Base-by-base conservation (phyloP, 2,888 invertebrate genomes). In the Cephonodes hylas region DNA sequence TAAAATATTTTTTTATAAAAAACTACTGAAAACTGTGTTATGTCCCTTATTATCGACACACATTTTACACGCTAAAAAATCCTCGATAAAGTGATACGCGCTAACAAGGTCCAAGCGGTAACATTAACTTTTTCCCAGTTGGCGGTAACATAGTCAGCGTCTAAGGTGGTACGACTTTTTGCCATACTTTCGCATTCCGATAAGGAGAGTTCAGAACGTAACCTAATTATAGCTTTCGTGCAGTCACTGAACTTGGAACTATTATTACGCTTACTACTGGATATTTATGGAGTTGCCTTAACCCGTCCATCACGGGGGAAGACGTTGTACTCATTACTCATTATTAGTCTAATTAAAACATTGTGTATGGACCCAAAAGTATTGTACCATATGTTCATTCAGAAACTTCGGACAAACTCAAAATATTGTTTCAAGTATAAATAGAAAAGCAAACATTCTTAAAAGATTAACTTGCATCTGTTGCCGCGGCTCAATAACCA, bases 151-250 rank as follows among this genome's bases (percentile, higher is more conserved):
- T 25, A 23, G 5, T n/a, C n/a, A n/a, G n/a, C 23, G n/a, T 27
- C 27, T 27, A 53, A 31, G 53, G 53, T 22, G 13, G 22, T 20
- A 18, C 31, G 8, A 53, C 27, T 53, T 53, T 53, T 53, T 53
- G 53, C 53, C 27, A 18, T 31, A 53, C 31, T 53, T 53, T 66
- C 42, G 46, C 64, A 31, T 63, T 65, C 61, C 53, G 18, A 31
- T 53, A 53, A 53, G 53, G 31, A 42, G 42, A 53, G 31, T 53
- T 18, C 53, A 31, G 31, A 10, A 18, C 31, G 18, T 18, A 53
- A 53, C 31, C 53, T 31, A 53, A 53, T 53, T 53, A 53, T 53
- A 53, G 27, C 27, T 31, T 53, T 53, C 27, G 53, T 27, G 18
- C 53, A 53, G 53, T 53, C 53, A 53, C 27, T 53, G 53, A 53